Evolutionary conservation across 2,797 vertebrate species (phyloP).

Genomic region (Artibeus lituratus): DNA sequence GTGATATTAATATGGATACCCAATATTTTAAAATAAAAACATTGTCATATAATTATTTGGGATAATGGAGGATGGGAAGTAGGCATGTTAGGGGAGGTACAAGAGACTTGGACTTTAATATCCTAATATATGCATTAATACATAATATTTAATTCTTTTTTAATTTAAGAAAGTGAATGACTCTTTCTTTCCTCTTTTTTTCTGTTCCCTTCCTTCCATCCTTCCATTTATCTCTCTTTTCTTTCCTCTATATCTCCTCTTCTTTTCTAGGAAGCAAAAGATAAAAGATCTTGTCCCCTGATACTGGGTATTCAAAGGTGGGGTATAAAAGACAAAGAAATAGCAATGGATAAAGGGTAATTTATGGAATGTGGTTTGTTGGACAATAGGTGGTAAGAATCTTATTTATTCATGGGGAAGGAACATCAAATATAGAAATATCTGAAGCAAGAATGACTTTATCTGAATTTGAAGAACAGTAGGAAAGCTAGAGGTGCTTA

Average conservation of each 20-base stretch:
- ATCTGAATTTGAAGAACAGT: neutral
- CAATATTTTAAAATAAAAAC: neutral
- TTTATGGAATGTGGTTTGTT: neutral
- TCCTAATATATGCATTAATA: neutral
- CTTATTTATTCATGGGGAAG: neutral
- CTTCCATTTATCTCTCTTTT: neutral
- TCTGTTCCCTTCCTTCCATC: neutral
- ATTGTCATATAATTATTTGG: neutral
- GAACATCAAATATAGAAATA: neutral
- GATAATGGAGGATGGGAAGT: neutral
- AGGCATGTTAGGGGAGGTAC: neutral
- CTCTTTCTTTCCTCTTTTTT: neutral
- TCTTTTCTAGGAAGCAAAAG: neutral
- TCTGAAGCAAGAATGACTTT: neutral
- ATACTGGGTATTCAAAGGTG: neutral
- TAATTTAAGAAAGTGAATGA: neutral
- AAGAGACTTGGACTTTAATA: neutral
- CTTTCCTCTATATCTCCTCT: neutral
- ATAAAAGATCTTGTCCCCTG: neutral
- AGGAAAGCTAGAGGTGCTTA: neutral
- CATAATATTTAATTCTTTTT: neutral
- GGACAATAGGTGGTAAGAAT: neutral
- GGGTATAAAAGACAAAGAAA: neutral
- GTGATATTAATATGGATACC: neutral
- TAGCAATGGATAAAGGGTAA: neutral